Evolutionary conservation across 2,797 vertebrate species (phyloP), one percentile per base, ranked within the genome.

Genomic region (Neosilurus hyrtlii): DNA sequence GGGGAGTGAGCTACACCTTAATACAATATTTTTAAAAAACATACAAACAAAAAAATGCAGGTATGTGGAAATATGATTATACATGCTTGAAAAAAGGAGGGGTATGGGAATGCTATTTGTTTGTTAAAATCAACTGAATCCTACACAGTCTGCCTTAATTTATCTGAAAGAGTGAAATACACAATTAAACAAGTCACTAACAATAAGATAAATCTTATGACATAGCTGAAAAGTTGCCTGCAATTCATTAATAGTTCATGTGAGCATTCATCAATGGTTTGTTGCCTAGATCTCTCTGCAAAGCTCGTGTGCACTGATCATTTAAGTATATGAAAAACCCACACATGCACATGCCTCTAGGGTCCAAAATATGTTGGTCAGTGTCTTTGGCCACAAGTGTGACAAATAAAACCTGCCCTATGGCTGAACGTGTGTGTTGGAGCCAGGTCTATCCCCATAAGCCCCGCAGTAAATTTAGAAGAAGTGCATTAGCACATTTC

Each of bases 391-490:
- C 84, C 72, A 72, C 83, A 84, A 84, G 79, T 20, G 37, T 84
- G 79, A 81, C 82, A 61, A 85, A 59, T 65, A 74, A 81, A 85
- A 81, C 57, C 73, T 81, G 61, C 54, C 66, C 54, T 54, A 52
- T 83, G 73, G 14, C 66, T 81, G 66, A 63, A 81, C 54, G 66
- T 68, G 68, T 63, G 72, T 67, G 59, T 30, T 62, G 71, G 70
- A 84, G 82, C 65, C 83, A 86, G 87, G 79, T 83, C 81, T 80
- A 78, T 86, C 83, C 79, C 82, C 82, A 63, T 84, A 85, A 86
- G 62, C 61, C 63, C 72, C 77, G 52, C 79, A 65, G 81, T 85
- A 86, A 86, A 85, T 80, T 76, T 49, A 82, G 51, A 67, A 85
- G 77, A 86, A 79, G 67, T 81, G 76, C 63, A 75, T 83, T 83